Percentiles rank a stretch among this genome's conserved stretches.
These are phyloP conservation scores for Glandiceps talaboti DNA, from an alignment of 53 echinoderm and acorn worm species.

Conservation along the genomic window DNA sequence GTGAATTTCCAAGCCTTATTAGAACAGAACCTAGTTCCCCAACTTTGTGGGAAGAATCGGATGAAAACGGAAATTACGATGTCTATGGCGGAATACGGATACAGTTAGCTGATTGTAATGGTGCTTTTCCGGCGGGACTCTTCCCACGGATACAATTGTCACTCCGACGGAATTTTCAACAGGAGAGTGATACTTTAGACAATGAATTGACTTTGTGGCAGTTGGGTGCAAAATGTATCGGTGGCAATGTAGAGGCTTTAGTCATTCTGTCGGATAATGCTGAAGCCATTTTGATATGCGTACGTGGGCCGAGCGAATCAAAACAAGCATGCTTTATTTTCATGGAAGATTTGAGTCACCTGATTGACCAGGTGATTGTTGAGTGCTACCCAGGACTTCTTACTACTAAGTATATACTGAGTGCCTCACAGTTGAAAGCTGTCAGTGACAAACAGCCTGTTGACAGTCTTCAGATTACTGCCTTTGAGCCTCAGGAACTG, in stretches of 20 bases:
- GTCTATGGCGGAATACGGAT: conserved; percentile 87
- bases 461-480: conserved; percentile 31
- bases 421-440: conserved; percentile 53
- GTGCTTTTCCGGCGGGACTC: conserved; percentile 53
- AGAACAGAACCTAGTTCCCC: conserved; percentile 32
- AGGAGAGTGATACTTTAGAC: conserved; percentile 78
- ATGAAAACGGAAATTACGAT: conserved; percentile 54
- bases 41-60: conserved; percentile 74
- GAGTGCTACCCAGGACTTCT: conserved; percentile 82
- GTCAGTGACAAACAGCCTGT: conserved; percentile 39
- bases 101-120: conserved; percentile 55
- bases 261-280: conserved; percentile 64
- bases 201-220: conserved; percentile 83
- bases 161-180: conserved; percentile 71
- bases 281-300: conserved; percentile 59
- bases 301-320: conserved; percentile 59
- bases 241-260: conserved; percentile 81
- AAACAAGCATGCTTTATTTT: conserved; percentile 93
- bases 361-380: conserved; percentile 58
- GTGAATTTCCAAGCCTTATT: conserved; percentile 85
- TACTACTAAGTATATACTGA: conserved; percentile 54
- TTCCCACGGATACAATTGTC: conserved; percentile 86
- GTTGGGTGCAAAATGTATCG: conserved; percentile 85
- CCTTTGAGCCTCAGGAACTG: conserved; percentile 58
- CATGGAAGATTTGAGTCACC: conserved; percentile 82